A percentile compares a stretch with the other conserved stretches of the same genome.
phyloP scores from a whole-genome alignment of 2,113 vertebrate genomes.

The Pipra filicauda region DNA sequence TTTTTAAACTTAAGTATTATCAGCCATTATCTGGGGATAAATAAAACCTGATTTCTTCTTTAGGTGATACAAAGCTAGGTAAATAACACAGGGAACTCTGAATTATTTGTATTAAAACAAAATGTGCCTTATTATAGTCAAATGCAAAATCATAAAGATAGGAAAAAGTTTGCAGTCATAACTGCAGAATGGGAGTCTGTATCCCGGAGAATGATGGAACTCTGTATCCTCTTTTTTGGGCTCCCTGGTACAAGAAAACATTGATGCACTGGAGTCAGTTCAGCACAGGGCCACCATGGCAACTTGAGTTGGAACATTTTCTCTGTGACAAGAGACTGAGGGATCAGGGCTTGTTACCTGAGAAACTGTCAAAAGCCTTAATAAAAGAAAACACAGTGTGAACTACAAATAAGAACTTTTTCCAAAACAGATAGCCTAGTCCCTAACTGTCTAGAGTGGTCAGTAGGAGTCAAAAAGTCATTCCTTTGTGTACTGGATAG shows the following conservation, averaged over 20 bases:
- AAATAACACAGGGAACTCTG: not conserved
- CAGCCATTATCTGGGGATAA: not conserved
- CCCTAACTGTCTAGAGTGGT: not conserved
- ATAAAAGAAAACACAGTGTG: not conserved
- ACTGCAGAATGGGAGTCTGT: not conserved
- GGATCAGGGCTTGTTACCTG: not conserved
- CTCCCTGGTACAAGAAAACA: not conserved
- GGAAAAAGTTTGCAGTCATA: not conserved
- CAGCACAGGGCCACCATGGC: not conserved
- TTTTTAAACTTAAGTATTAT: not conserved
- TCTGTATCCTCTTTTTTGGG: not conserved
- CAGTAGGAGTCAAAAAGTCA: not conserved
- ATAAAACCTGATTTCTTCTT: not conserved
- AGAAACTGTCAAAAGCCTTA: not conserved
- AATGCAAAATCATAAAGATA: not conserved
- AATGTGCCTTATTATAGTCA: not conserved
- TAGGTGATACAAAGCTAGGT: not conserved
- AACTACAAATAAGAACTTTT: not conserved
- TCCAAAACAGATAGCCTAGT: not conserved
- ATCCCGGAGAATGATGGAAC: not conserved
- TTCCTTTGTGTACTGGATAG: not conserved
- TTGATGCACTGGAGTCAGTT: not conserved
- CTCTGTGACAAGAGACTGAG: not conserved
- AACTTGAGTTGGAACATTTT: not conserved
- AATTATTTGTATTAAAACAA: not conserved